phyloP scores from a whole-genome alignment of 2,888 invertebrate genomes.

The Clanis bilineata region DNA sequence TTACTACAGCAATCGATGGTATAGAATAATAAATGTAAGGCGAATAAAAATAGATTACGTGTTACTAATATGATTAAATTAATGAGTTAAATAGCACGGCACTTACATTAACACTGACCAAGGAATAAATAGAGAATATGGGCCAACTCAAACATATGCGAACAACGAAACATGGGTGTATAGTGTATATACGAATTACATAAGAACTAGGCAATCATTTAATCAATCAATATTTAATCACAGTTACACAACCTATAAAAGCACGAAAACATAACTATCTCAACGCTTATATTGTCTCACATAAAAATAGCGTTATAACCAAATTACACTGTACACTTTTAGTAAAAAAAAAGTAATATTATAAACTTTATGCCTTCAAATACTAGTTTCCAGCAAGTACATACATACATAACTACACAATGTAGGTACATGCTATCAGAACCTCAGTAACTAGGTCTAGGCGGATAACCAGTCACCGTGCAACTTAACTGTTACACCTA shows the following conservation, averaged over 20 bases:
- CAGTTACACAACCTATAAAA: not conserved
- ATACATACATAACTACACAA: not conserved
- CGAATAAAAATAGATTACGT: constrained; percentile 5
- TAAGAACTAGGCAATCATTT: no score
- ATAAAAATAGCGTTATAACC: no score
- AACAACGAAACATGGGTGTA: not conserved
- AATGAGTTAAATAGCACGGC: not conserved
- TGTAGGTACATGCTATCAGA: constrained; percentile 15
- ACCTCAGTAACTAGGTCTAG: constrained; percentile 49
- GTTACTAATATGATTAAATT: not conserved
- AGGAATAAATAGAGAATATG: not conserved
- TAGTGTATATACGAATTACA: not conserved
- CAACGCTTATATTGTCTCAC: no score
- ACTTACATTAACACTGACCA: not conserved
- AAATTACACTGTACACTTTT: no score
- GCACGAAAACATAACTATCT: no score
- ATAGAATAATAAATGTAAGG: not conserved
- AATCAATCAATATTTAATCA: no score
- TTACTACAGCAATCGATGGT: not conserved
- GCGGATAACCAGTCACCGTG: constrained; percentile 32
- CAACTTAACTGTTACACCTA: not conserved
- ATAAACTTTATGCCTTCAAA: not conserved
- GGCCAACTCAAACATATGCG: not conserved
- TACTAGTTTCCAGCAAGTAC: not conserved
- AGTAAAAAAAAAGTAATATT: no score